Evolutionary conservation across 2,113 vertebrate genomes (phyloP), one percentile per base, ranked within the genome.

Genomic region (Chelonoidis abingdonii): DNA sequence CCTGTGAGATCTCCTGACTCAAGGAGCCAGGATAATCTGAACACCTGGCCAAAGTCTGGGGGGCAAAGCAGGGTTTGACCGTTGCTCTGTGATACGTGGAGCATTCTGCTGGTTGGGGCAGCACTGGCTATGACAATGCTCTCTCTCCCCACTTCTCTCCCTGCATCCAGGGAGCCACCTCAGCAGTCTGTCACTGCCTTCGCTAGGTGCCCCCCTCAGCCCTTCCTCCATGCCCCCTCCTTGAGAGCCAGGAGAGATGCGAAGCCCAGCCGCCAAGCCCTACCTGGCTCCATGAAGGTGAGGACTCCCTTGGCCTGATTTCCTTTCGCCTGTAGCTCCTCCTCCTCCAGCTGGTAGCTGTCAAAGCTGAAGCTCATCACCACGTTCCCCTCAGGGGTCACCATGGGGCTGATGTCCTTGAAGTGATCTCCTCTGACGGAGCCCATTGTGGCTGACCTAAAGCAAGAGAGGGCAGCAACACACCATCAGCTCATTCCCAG

Each of bases 331-430:
- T 97, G 98, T 89, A 98, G 98, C 88, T 98, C 99, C 10, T 99
- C 98, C 95, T 99, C 99, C 95, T 99, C 99, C 97, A 99, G 98
- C 97, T 99, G 99, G 98, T 99, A 99, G 72, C 99, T 99, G 97
- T 99, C 98, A 3, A 99, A 99, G 97, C 99, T 99, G 98, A 99
- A 99, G 98, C 99, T 99, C 98, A 99, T 99, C 97, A 99, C 99
- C 97, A 99, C 97, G 13, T 99, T 98, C 14, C 98, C 98, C 89
- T 99, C 99, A 0, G 98, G 99, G 0, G 98, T 98, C 83, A 97
- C 98, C 1, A 25, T 97, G 1, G 98, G 95, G 24, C 98, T 98
- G 94, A 98, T 89, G 83, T 98, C 99, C 98, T 98, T 98, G 96
- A 98, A 98, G 80, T 98, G 98, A 90, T 99, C 99, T 1, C 98